These are phyloP conservation scores for Eremobia ochroleuca DNA, from an alignment of 2,888 invertebrate species.

Conservation along the genomic window DNA sequence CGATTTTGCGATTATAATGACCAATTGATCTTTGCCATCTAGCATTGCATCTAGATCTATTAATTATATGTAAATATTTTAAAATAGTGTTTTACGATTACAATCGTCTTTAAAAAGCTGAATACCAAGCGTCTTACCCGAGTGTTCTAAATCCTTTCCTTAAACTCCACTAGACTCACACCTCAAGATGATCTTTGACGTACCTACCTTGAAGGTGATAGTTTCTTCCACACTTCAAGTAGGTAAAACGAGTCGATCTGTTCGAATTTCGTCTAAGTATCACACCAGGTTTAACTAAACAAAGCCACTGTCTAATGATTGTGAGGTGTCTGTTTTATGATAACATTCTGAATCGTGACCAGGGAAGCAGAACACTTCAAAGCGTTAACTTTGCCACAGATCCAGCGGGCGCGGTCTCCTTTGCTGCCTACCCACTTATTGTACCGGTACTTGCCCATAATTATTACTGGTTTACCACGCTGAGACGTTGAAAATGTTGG, in stretches of 20 bases:
- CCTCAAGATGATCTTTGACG: background rate
- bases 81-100: background rate
- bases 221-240: background rate
- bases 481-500: conserved; percentile 65
- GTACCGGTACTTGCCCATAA: conserved; percentile 75
- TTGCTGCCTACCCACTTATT: conserved; percentile 76
- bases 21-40: background rate
- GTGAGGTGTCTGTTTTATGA: conserved; percentile 75
- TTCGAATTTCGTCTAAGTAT: background rate
- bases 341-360: conserved; percentile 70
- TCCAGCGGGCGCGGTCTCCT: conserved; percentile 76
- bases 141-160: background rate
- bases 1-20: background rate
- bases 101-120: background rate
- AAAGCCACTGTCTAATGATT: conserved; percentile 71
- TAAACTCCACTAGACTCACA: background rate
- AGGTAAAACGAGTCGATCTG: background rate
- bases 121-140: background rate
- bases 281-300: background rate
- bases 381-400: conserved; percentile 77
- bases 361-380: conserved; percentile 76
- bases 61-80: background rate
- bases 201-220: background rate
- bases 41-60: background rate
- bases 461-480: conserved; percentile 75